Evolutionary conservation across 2,113 vertebrate genomes (phyloP), one percentile per base, ranked within the genome.

Genomic region (Neopipo cinnamomea): DNA sequence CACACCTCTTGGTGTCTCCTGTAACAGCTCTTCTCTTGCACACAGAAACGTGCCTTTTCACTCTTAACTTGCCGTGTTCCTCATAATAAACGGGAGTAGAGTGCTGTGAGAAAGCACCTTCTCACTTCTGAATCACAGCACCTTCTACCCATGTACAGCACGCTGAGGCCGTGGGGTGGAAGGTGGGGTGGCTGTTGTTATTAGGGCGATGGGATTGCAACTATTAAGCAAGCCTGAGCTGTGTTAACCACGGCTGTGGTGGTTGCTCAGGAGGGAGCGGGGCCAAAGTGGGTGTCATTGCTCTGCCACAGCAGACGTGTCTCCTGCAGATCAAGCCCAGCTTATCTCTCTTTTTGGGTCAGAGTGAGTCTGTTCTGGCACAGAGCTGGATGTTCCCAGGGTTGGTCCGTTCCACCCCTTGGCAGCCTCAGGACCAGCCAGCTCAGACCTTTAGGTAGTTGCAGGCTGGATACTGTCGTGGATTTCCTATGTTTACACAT

Each of bases 241-340:
- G 0, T 11, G 1, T 46, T 33, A 4, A 6, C 10, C 9, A 3
- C 14, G 65, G 21, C 39, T 53, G 24, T 2, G 50, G 3, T 35
- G 68, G 27, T 3, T 41, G 73, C 65, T 84, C 3, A 4, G 35
- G 46, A 41, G 21, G 30, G 31, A 80, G 23, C 14, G 8, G n/a
- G 62, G 80, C 42, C 52, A 19, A 7, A 16, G 31, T 1, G 7
- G 19, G 2, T 20, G 21, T 27, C 49, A 2, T 5, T 47, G 68
- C 44, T 42, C 11, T 62, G 0, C 6, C 25, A 1, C n/a, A 18
- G 84, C 49, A 46, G 42, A 53, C 65, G 4, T 1, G 1, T 0
- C 18, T 35, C 21, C 22, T 50, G 41, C 55, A 10, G 46, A 5
- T 37, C 24, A 6, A 8, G 21, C 7, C 22, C 59, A 62, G 56